Base-by-base conservation (phyloP, 2,797 vertebrate species). In the Sebastolobus altivelis region DNA sequence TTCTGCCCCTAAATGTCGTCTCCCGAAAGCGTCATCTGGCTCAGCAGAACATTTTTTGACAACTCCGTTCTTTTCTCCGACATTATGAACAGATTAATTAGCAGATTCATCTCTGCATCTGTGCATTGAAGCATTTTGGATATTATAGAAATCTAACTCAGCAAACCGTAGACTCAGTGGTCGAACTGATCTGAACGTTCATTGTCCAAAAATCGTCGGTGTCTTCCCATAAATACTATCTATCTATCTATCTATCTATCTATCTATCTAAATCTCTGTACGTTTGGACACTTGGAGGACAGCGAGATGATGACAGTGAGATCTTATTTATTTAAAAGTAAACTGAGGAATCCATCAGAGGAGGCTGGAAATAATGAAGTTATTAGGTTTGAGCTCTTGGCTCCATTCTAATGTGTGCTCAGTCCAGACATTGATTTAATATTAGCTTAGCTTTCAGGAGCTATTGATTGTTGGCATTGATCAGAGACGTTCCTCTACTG, bases 371-470 rank as follows among this genome's bases (percentile, higher is more conserved):
- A 12, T 70, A 71, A 75, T 52, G 43, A 56, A 12, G 56, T 4
- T 43, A 52, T 70, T 31, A 20, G 37, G 22, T 55, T 9, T 58
- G 37, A 77, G 75, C 66, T 29, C n/a, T 25, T 2, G 65, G 65
- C 70, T 80, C 62, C 25, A 0, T 13, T 74, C 6, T 65, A 9
- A 49, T 68, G 38, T 43, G 29, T 6, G 22, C 73, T 63, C 35
- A 49, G 22, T 49, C 76, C 61, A 25, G 12, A 4, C 63, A 71
- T 59, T 5, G 74, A 77, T 72, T 75, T 63, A 13, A 80, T 72
- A 58, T 77, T n/a, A 55, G 29, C 65, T 55, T 1, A 20, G 68
- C 52, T 73, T 69, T 52, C 58, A 65, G 67, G 38, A 33, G 13
- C 8, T 52, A 72, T 76, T 6, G 52, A 85, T 54, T 6, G 20